Percentiles rank a stretch among this genome's conserved stretches.
These are phyloP conservation scores for Colius striatus DNA, from an alignment of 2,113 vertebrate species.

Conservation along the genomic window DNA sequence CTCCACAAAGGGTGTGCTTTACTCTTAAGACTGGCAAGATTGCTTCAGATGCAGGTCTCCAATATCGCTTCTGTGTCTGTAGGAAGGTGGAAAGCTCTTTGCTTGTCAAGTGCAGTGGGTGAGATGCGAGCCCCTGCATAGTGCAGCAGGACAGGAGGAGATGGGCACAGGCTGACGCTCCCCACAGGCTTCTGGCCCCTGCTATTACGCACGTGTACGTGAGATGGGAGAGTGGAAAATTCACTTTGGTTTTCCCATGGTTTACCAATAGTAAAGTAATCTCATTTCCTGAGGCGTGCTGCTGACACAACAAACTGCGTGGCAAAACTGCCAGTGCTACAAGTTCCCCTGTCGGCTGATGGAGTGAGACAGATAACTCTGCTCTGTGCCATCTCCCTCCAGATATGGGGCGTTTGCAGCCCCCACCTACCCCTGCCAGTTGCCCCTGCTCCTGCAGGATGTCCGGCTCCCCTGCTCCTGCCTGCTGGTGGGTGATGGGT, in stretches of 20 bases:
- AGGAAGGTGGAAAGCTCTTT: background rate
- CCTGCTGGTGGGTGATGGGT: no score
- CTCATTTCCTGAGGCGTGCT: background rate
- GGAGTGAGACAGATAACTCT: background rate
- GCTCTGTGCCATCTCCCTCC: background rate
- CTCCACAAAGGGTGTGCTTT: background rate
- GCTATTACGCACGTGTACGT: rapidly evolving
- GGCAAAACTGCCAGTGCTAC: background rate
- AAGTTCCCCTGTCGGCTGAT: background rate
- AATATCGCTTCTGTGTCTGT: background rate
- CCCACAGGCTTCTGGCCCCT: background rate
- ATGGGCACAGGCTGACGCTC: background rate
- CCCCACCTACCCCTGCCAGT: background rate
- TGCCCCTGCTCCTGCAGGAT: background rate
- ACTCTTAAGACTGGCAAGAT: background rate
- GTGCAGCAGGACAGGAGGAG: background rate
- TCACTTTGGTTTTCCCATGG: background rate
- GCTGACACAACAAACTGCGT: background rate
- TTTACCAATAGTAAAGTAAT: background rate
- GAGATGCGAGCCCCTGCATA: rapidly evolving
- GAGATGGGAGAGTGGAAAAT: background rate
- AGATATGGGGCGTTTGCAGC: background rate
- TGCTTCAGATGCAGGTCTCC: background rate
- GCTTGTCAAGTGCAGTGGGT: rapidly evolving
- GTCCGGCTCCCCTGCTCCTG: rapidly evolving